Percentiles rank a stretch among this genome's conserved stretches.
Evolutionary conservation across 2,797 vertebrate genomes (phyloP).

Genomic region (Cetoscarus ocellatus): DNA sequence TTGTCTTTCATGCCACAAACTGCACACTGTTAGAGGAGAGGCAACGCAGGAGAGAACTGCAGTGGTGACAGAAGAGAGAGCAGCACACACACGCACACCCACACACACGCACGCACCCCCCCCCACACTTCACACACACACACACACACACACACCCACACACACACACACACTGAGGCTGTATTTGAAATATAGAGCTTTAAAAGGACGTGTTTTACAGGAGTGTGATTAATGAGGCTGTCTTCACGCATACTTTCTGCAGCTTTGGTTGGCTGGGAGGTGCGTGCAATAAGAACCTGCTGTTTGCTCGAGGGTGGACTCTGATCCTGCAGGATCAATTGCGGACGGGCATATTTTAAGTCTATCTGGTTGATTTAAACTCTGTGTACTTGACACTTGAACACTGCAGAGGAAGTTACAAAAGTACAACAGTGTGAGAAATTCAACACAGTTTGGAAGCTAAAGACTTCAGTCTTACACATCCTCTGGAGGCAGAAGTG

Average conservation of each 20-base stretch:
- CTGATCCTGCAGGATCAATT: slow-evolving; percentile 68
- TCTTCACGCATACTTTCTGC: slow-evolving; percentile 48
- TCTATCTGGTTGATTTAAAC: slow-evolving; percentile 63
- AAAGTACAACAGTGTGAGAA: slow-evolving; percentile 45
- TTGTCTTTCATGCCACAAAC: slow-evolving; percentile 66
- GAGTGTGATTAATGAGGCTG: slow-evolving; percentile 59
- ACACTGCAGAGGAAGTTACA: slow-evolving; percentile 41
- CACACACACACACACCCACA: background rate
- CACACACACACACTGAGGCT: slow-evolving; percentile 21
- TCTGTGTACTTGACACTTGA: slow-evolving; percentile 64
- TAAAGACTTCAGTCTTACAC: slow-evolving; percentile 17
- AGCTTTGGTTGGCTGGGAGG: slow-evolving; percentile 44
- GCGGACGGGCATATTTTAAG: slow-evolving; percentile 62
- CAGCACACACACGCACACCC: background rate
- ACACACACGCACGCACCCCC: background rate
- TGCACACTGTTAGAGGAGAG: slow-evolving; percentile 61
- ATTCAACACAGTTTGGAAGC: slow-evolving; percentile 47
- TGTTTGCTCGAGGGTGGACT: slow-evolving; percentile 60
- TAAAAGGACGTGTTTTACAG: slow-evolving; percentile 53
- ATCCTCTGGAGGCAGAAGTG: slow-evolving; percentile 2
- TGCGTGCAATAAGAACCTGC: slow-evolving; percentile 58
- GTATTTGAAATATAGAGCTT: slow-evolving; percentile 59
- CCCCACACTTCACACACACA: slow-evolving; percentile 3
- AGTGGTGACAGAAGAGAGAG: slow-evolving; percentile 43
- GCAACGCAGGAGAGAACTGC: slow-evolving; percentile 36